phyloP scores from a whole-genome alignment of 1,140 invertebrate species.

The Magallana ariakensis region DNA sequence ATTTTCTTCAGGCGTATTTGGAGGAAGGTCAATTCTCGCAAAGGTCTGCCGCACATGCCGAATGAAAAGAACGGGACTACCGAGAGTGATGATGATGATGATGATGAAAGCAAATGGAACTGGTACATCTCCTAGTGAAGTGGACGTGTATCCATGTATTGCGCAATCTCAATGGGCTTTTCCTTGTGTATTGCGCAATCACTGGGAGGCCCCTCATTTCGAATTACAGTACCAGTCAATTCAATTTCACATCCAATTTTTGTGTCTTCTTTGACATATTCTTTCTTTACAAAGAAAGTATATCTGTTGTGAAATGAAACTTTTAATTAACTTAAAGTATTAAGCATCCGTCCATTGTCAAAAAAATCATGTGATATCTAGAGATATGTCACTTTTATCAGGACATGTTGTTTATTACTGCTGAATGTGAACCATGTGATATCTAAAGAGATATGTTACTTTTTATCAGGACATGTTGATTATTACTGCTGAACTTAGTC shows the following conservation, averaged over 20 bases:
- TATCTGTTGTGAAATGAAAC: too few species aligned
- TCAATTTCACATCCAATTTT: too few species aligned
- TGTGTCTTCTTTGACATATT: too few species aligned
- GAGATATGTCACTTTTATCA: neutral
- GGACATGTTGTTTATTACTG: neutral
- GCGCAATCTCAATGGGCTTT: too few species aligned
- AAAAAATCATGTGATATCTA: neutral
- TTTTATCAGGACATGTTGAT: neutral
- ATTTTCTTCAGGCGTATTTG: slow-evolving; percentile 71
- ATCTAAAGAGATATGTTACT: neutral
- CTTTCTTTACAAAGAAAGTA: too few species aligned
- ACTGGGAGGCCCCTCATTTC: too few species aligned
- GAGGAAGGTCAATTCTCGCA: slow-evolving; percentile 71
- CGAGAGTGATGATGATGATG: slow-evolving; percentile 63
- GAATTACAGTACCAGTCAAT: too few species aligned
- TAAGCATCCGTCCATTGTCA: neutral
- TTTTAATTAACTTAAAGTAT: too few species aligned
- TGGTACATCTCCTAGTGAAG: slow-evolving; percentile 74
- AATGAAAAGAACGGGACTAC: slow-evolving; percentile 46
- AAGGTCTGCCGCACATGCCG: slow-evolving; percentile 57
- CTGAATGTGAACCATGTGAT: slow-evolving; percentile 8
- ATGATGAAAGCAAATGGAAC: slow-evolving; percentile 75
- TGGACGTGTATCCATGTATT: too few species aligned
- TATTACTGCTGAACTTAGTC: neutral
- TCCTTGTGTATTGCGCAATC: too few species aligned